A percentile compares a stretch with the other conserved stretches of the same genome.
Evolutionary conservation across 2,888 invertebrate genomes (phyloP).

Genomic region (Thalpophila matura): DNA sequence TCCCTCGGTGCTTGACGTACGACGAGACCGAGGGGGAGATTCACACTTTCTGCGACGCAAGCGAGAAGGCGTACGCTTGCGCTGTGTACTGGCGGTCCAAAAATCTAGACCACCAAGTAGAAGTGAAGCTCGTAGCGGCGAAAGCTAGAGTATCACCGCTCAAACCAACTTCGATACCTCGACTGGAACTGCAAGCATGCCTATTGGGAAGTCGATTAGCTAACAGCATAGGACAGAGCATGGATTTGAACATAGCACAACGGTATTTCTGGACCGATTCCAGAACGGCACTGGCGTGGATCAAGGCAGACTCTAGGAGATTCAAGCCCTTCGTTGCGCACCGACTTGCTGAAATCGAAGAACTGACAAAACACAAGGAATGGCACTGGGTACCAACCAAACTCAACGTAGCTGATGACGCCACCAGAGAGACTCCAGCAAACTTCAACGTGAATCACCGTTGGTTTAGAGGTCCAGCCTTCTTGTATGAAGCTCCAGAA

Average conservation of each 20-base stretch:
- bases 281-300: slow-evolving; percentile 38
- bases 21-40: not conserved
- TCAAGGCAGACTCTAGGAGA: slow-evolving; percentile 29
- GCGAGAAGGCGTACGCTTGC: not conserved
- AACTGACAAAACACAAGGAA: slow-evolving; percentile 12
- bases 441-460: not conserved
- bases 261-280: slow-evolving; percentile 40
- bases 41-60: not conserved
- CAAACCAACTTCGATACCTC: not conserved
- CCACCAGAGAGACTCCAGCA: slow-evolving; percentile 3
- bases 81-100: not conserved
- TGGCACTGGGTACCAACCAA: slow-evolving; percentile 50
- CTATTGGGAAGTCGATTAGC: not conserved
- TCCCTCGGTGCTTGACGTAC: not conserved
- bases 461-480: not conserved
- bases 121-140: not conserved
- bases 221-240: not conserved
- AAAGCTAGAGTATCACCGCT: not conserved
- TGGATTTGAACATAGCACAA: not conserved
- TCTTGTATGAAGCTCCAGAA: not conserved
- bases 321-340: slow-evolving; percentile 53
- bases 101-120: not conserved
- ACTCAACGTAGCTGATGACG: slow-evolving; percentile 47
- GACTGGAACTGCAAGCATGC: not conserved
- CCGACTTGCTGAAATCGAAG: slow-evolving; percentile 45